A percentile compares a stretch with the other conserved stretches of the same genome.
phyloP scores from a whole-genome alignment of 2,888 invertebrate species.

The Orthosia incerta region DNA sequence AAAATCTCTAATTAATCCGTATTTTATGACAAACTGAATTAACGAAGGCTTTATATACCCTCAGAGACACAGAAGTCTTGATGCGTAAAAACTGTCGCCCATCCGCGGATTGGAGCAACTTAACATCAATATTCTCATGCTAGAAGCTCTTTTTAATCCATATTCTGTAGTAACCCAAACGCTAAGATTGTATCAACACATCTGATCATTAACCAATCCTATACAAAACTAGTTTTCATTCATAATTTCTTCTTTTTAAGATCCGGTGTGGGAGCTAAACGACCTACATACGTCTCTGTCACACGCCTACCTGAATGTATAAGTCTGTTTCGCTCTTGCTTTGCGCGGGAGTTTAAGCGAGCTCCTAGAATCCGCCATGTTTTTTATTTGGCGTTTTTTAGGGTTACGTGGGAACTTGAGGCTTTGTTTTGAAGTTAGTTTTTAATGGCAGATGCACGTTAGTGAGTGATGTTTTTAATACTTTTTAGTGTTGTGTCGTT shows the following conservation, averaged over 20 bases:
- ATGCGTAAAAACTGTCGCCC: not conserved
- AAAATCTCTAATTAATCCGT: too few species aligned
- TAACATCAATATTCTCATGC: not conserved
- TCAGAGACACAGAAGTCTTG: too few species aligned
- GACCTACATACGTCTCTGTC: conserved; percentile 35
- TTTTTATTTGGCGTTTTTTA: conserved; percentile 64
- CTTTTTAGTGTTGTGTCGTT: not conserved
- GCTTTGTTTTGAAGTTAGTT: conserved; percentile 49
- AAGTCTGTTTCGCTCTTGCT: conserved; percentile 53
- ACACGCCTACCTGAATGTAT: not conserved
- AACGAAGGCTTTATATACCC: too few species aligned
- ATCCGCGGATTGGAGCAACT: not conserved
- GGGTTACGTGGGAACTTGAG: conserved; percentile 54
- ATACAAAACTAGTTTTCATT: conserved; percentile 64
- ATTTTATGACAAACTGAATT: not conserved
- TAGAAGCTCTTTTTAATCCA: not conserved
- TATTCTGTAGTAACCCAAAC: conserved; percentile 5
- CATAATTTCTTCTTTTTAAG: conserved; percentile 72
- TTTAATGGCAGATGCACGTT: conserved; percentile 3
- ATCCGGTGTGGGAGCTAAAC: conserved; percentile 80
- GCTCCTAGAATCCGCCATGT: conserved; percentile 60
- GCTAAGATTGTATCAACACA: conserved; percentile 37
- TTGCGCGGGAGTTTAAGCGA: conserved; percentile 64
- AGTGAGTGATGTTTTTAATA: not conserved
- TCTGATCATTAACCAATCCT: conserved; percentile 48